A percentile compares a stretch with the other conserved stretches of the same genome.
phyloP scores from a whole-genome alignment of 2,888 invertebrate genomes.

The Leptinotarsa haldemani region DNA sequence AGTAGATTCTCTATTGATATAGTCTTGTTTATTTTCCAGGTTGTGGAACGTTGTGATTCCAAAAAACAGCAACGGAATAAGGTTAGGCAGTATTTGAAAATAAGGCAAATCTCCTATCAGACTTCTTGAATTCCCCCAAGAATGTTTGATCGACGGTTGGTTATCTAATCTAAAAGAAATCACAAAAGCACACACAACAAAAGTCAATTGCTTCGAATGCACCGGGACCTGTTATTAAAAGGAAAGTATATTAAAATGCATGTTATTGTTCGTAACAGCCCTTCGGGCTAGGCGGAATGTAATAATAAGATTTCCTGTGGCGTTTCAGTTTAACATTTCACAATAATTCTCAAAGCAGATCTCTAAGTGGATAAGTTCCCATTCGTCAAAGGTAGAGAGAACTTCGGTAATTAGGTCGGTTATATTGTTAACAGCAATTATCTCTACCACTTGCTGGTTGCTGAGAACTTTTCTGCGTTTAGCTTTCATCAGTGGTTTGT shows the following conservation, averaged over 20 bases:
- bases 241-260: constrained; percentile 31
- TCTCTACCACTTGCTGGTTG: constrained; percentile 36
- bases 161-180: constrained; percentile 7
- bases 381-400: constrained; percentile 32
- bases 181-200: constrained; percentile 9
- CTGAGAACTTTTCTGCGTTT: constrained; percentile 10
- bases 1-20: too few species aligned
- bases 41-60: too few species aligned
- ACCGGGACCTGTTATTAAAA: constrained; percentile 17
- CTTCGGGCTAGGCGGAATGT: constrained; percentile 23
- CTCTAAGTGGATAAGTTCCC: constrained; percentile 42
- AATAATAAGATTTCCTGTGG: constrained; percentile 41
- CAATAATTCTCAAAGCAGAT: constrained; percentile 32
- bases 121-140: background rate
- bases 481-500: background rate
- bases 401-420: constrained; percentile 35
- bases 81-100: background rate
- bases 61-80: too few species aligned
- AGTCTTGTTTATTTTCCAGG: too few species aligned
- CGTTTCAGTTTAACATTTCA: constrained; percentile 29
- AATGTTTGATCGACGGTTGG: background rate
- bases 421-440: constrained; percentile 32
- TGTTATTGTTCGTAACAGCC: constrained; percentile 31
- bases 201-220: constrained; percentile 16
- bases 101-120: background rate